Evolutionary conservation across 2,113 vertebrate species (phyloP), one percentile per base, ranked within the genome.

Genomic region (Parotia lawesii): DNA sequence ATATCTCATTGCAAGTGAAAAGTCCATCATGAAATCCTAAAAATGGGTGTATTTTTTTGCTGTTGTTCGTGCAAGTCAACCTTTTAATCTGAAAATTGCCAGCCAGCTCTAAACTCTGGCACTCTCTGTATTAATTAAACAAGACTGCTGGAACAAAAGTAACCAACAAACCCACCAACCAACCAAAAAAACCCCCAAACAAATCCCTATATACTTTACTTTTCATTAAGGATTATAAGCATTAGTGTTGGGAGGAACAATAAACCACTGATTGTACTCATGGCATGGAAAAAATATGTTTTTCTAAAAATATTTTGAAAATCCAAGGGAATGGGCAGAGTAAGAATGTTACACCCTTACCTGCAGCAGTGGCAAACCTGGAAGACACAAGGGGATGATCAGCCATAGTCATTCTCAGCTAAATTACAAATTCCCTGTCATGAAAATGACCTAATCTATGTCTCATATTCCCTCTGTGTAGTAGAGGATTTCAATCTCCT

Each of bases 141-240:
- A 73, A 58, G 57, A 40, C 4, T 38, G 3, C 3, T 37, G 47
- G 12, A 12, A 62, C 9, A 70, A 74, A 65, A 51, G 40, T 22
- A 45, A 38, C 12, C 31, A 45, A 66, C 5, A 11, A 67, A 38
- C 33, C 7, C 20, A 77, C 23, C n/a, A 42, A 45, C 7, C 47
- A 75, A 42, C 3, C 1, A 22, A 71, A 8, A 8, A 57, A 73
- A 6, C 2, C 5, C 2, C 9, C 42, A 42, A 1, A 1, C 7
- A 28, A 57, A 19, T 1, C 5, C 5, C 5, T 11, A 13, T 2
- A 6, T 53, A 48, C 13, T 65, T 87, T 77, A 21, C 19, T 35
- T 54, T 57, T 81, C 2, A 2, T 53, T 73, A 57, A 65, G 11
- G 16, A 57, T 15, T 45, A 1, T 51, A 35, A 54, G 3, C n/a